Evolutionary conservation across 2,888 invertebrate genomes (phyloP).

Genomic region (Eulithis prunata): DNA sequence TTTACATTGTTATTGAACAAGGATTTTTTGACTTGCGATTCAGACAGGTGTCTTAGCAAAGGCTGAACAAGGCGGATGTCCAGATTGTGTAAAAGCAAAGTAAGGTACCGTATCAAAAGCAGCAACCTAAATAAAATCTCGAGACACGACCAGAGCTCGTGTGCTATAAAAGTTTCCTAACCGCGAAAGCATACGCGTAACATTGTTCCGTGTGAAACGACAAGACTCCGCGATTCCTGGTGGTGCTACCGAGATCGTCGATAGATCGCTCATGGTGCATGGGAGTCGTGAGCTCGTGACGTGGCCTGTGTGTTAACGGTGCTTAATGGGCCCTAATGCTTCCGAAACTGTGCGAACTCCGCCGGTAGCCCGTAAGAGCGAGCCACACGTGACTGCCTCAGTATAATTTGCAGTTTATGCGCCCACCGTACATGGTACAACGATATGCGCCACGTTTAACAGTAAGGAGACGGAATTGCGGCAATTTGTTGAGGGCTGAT

Average conservation of each 20-base stretch:
- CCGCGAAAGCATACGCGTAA: constrained; percentile 47
- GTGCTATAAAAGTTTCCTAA: constrained; percentile 55
- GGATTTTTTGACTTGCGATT: neutral
- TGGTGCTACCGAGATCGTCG: constrained; percentile 78
- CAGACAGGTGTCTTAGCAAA: neutral
- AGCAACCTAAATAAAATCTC: constrained; percentile 23
- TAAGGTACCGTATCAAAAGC: neutral
- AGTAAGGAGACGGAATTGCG: constrained; percentile 63
- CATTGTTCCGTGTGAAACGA: constrained; percentile 75
- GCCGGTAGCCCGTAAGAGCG: constrained; percentile 75
- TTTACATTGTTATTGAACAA: constrained; percentile 7
- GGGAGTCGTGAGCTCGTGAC: constrained; percentile 80
- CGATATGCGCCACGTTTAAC: constrained; percentile 66
- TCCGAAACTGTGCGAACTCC: constrained; percentile 84
- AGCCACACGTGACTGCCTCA: constrained; percentile 75
- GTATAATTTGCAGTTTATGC: constrained; percentile 75
- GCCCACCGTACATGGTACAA: constrained; percentile 61
- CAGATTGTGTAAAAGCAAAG: neutral
- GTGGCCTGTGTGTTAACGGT: constrained; percentile 80
- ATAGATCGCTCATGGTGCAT: constrained; percentile 66
- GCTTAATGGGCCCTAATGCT: constrained; percentile 84
- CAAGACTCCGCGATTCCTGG: constrained; percentile 58
- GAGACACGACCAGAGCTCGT: constrained; percentile 54
- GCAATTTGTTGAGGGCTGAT: constrained; percentile 58
- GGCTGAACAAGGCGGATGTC: neutral